Evolutionary conservation across 2,113 vertebrate genomes (phyloP), one percentile per base, ranked within the genome.

Genomic region (Calcarius ornatus): DNA sequence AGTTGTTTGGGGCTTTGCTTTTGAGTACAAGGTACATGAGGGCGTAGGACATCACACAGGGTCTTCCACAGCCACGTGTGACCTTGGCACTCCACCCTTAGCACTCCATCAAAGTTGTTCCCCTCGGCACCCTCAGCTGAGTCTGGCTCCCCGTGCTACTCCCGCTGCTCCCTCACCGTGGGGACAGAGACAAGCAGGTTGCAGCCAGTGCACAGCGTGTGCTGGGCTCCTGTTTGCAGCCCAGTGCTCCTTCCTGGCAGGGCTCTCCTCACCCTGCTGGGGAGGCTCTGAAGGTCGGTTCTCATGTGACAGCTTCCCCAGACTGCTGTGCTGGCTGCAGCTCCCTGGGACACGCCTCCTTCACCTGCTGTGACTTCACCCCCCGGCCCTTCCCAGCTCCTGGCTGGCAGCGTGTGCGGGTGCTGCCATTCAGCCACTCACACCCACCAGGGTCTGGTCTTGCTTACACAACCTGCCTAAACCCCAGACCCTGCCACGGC

Each of bases 331-430:
- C 48, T 40, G 45, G 23, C 57, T 76, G 88, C 45, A 50, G 45
- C 7, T 65, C 13, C 15, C 37, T 22, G 45, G 40, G 63, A 33
- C n/a, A 38, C 48, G 31, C 25, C 53, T 2, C 0, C 4, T 88
- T 80, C 53, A 33, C 59, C 42, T 1, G 0, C 54, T 42, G 12
- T 45, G 28, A 24, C 12, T 59, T 30, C 51, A 84, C 4, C 38
- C 37, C 37, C 0, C 1, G 35, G 16, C n/a, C 56, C 30, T 17
- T 27, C 7, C 1, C 9, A 66, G 28, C 27, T 66, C 23, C 38
- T 1, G 14, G 69, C 40, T 35, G 37, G 47, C 40, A 70, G 24
- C 0, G 0, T 0, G 0, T 12, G 22, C 0, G 0, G 53, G 63
- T 10, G 37, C 42, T 60, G 80, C 57, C n/a, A 4, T 12, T 47